phyloP scores from a whole-genome alignment of 2,888 invertebrate genomes.

The Limenitis camilla region DNA sequence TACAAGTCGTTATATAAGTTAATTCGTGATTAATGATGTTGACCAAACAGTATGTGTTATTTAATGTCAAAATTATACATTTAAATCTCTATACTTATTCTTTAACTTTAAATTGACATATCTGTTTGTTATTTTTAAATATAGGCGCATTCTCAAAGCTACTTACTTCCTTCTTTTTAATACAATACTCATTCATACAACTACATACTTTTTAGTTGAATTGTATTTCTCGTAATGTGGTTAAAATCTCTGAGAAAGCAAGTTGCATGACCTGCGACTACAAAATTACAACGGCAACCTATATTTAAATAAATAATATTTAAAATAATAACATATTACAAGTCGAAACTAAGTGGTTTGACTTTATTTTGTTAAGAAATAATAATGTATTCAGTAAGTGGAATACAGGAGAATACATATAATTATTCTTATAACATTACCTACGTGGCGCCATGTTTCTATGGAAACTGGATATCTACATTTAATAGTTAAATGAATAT shows the following conservation, averaged over 20 bases:
- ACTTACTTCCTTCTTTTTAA: no score
- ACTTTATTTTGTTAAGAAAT: constrained; percentile 2
- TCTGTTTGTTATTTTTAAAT: no score
- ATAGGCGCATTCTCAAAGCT: no score
- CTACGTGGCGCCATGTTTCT: constrained; percentile 1
- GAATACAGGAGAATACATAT: not conserved
- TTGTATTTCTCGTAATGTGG: not conserved
- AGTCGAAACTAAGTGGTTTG: not conserved
- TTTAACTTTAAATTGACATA: no score
- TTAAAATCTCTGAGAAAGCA: not conserved
- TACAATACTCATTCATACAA: not conserved
- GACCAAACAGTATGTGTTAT: no score
- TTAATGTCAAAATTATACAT: no score
- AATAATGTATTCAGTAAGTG: not conserved
- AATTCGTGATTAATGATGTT: no score
- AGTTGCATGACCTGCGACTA: not conserved
- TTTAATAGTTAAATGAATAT: not conserved
- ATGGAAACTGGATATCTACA: not conserved
- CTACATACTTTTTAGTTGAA: not conserved
- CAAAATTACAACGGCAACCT: not conserved
- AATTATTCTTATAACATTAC: not conserved
- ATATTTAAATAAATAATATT: not conserved
- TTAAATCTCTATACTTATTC: no score
- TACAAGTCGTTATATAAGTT: no score
- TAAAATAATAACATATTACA: constrained; percentile 2